Evolutionary conservation across 2,113 vertebrate genomes (phyloP).

Genomic region (Ameiurus melas): DNA sequence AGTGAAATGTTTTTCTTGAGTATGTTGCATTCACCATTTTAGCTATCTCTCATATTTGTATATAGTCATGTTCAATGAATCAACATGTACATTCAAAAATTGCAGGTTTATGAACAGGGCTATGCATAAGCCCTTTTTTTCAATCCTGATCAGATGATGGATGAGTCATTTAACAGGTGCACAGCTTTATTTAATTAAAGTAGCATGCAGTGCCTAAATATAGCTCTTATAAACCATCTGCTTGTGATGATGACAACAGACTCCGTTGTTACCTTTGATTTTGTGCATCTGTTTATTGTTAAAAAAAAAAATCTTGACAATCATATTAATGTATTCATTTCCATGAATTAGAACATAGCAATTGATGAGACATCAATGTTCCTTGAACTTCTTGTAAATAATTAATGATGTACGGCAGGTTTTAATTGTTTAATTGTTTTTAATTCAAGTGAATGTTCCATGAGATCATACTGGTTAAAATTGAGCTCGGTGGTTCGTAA

Average conservation of each 20-base stretch:
- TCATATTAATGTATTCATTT: background rate
- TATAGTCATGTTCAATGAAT: background rate
- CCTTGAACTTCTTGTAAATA: background rate
- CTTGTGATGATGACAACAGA: background rate
- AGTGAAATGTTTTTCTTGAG: background rate
- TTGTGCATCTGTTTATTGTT: background rate
- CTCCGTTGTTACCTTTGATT: background rate
- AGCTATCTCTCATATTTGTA: background rate
- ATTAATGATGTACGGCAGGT: background rate
- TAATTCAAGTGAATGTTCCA: background rate
- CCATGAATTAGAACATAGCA: background rate
- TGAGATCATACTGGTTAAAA: background rate
- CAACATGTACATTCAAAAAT: too few relatives aligned
- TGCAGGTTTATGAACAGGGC: background rate
- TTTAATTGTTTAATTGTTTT: background rate
- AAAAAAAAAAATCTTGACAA: background rate
- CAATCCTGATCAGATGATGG: background rate
- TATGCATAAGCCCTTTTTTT: slow-evolving; percentile 3
- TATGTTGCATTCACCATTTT: background rate
- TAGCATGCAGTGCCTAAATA: slow-evolving; percentile 25
- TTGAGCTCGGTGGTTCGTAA: background rate
- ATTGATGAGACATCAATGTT: background rate
- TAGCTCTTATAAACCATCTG: slow-evolving; percentile 23
- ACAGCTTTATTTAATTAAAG: slow-evolving; percentile 25
- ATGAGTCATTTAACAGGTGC: slow-evolving; percentile 36